Evolutionary conservation across 1,140 invertebrate species (phyloP).

Genomic region (Tribolium madens): DNA sequence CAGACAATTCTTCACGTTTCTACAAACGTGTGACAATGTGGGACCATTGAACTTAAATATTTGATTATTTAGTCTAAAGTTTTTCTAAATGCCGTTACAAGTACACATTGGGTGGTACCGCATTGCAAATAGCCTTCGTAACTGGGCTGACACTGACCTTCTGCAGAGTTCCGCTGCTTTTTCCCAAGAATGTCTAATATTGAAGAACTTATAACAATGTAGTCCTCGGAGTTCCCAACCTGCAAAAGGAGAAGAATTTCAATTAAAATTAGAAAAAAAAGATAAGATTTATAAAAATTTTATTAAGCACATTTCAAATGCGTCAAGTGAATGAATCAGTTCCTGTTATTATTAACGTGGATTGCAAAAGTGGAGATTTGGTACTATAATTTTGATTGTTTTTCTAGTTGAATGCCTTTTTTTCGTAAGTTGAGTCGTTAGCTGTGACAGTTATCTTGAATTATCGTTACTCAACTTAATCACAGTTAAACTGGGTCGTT

Average conservation of each 20-base stretch:
- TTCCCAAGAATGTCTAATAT: slow-evolving; percentile 95
- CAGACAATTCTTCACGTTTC: neutral
- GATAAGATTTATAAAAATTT: neutral
- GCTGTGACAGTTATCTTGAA: too few species aligned
- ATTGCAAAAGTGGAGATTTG: neutral
- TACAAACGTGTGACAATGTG: slow-evolving; percentile 14
- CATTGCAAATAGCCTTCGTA: slow-evolving; percentile 5
- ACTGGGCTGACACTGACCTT: slow-evolving; percentile 75
- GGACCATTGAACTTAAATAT: slow-evolving; percentile 28
- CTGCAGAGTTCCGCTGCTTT: slow-evolving; percentile 94
- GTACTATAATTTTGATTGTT: neutral
- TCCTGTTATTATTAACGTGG: neutral
- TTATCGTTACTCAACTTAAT: neutral
- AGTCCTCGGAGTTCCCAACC: slow-evolving; percentile 93
- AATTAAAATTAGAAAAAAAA: neutral
- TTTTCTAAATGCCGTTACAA: slow-evolving; percentile 10
- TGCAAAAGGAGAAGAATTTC: slow-evolving; percentile 69
- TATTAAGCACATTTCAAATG: neutral
- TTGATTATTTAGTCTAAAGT: slow-evolving; percentile 4
- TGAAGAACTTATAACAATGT: slow-evolving; percentile 96
- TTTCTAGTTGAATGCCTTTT: neutral
- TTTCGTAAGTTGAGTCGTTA: neutral
- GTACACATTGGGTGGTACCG: neutral
- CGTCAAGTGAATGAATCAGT: neutral
- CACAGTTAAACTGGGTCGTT: neutral